Base-by-base conservation (phyloP, 2,797 vertebrate species). In the Erethizon dorsatum region DNA sequence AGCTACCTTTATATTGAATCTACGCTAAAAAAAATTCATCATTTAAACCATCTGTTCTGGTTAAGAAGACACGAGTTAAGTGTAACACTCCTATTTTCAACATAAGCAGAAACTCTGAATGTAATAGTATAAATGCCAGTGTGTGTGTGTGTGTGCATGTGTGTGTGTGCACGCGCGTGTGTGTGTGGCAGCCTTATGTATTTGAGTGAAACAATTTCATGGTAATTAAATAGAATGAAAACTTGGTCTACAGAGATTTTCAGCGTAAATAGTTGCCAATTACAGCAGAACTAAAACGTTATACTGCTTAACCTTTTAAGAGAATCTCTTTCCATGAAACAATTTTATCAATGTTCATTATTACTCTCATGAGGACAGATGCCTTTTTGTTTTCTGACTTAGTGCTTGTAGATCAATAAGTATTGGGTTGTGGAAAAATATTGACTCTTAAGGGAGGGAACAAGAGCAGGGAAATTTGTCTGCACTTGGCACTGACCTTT, bases 1-100 rank as follows among this genome's bases (percentile, higher is more conserved):
- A 94, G 28, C 12, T 93, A 61, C 28, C 67, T 97, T 97, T 92
- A 96, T 80, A 63, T 83, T 96, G 97, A 93, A 93, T 93, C 45
- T 86, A 71, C 24, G 75, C 31, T 12, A 18, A 37, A 92, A 96
- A 56, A 93, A 88, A 78, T n/a, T 0, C 4, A 80, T 7, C 33
- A 59, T 47, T 95, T 83, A 87, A 90, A 47, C 28, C 57, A 67
- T 83, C 97, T 97, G 82, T 20, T 83, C 6, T 77, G 83, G 82
- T 54, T 77, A 96, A 94, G 69, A 95, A 96, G 65, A 77, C 87
- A 84, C 18, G 59, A 63, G 8, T 91, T 96, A 90, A 92, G 87
- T 69, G 54, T 41, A 92, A 83, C 78, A 50, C 20, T 91, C 1
- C 90, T 97, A 73, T 71, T 61, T 56, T 85, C 37, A 82, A 75